These are phyloP conservation scores for Epinotia bilunana DNA, from an alignment of 2,888 invertebrate genomes.

Conservation along the genomic window DNA sequence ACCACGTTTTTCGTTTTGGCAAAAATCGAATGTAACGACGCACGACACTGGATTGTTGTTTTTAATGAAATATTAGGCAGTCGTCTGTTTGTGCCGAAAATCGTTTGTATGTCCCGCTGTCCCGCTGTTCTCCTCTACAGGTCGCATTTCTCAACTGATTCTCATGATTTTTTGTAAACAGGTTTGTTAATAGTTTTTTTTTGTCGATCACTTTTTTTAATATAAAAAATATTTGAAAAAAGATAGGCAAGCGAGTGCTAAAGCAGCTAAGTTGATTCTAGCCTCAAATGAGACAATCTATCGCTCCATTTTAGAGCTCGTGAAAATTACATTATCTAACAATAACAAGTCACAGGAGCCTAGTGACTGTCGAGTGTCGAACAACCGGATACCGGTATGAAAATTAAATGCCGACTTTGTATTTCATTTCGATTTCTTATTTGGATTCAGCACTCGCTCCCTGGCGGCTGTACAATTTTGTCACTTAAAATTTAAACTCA, in stretches of 20 bases:
- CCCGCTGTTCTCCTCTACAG: no score
- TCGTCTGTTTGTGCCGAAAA: no score
- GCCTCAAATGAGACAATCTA: not conserved
- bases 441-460: constrained; percentile 27
- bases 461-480: constrained; percentile 18
- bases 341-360: not conserved
- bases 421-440: constrained; percentile 23
- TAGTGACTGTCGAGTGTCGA: not conserved
- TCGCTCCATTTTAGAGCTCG: not conserved
- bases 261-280: no score
- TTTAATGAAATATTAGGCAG: not conserved
- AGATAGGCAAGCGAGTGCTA: no score
- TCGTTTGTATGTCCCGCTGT: no score
- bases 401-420: constrained; percentile 15
- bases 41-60: not conserved
- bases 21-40: not conserved
- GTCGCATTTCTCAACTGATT: no score
- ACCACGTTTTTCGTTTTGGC: not conserved
- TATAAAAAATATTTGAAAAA: no score
- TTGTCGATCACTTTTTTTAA: no score
- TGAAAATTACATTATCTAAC: not conserved
- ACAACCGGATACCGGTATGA: constrained; percentile 2
- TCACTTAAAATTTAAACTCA: constrained; percentile 30
- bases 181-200: no score
- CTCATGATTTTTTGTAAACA: no score